Base-by-base conservation (phyloP, 2,888 invertebrate genomes). In the Achlya flavicornis region DNA sequence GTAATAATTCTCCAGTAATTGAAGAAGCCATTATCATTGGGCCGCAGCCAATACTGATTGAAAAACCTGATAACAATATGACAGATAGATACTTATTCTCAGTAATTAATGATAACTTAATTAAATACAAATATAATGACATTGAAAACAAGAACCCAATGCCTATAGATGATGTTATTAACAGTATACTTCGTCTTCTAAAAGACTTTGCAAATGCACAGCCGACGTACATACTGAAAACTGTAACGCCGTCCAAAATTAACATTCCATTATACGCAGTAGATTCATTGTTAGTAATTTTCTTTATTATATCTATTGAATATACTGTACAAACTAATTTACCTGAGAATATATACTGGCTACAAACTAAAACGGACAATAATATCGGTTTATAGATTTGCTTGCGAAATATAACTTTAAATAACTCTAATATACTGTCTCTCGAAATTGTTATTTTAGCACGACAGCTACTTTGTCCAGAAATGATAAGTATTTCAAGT, bases 401-500 rank as follows among this genome's bases (percentile, higher is more conserved):
- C 4, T 41, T 41, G 4, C 3, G 4, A 41, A 12, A 4, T 7
- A 41, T 41, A 12, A 41, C 12, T 12, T 41, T 41, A 4, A 12
- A 41, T 3, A 12, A 41, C 41, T 41, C 41, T 12, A 41, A 53
- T 10, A 19, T n/a, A n/a, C n/a, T 46, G 3, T 38, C 41, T 60
- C 26, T n/a, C 12, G 19, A 19, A 53, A 48, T 48, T n/a, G 0
- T 16, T 16, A 8, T n/a, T 16, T 48, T 48, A 14, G 14, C 16
- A 16, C 48, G 16, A 48, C 4, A 2, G 41, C 12, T 41, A 0
- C 41, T 4, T 41, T 41, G 41, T 61, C 66, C 69, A 61, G 68
- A 72, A 68, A 72, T 71, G 43, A 78, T 70, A 57, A 76, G 66
- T 62, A 70, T 71, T 67, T 72, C 64, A 14, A 77, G 65, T 68